A percentile compares a stretch with the other conserved stretches of the same genome.
Conservation (phyloP, 53 echinoderm and acorn worm genomes). For the Patiria pectinifera region DNA sequence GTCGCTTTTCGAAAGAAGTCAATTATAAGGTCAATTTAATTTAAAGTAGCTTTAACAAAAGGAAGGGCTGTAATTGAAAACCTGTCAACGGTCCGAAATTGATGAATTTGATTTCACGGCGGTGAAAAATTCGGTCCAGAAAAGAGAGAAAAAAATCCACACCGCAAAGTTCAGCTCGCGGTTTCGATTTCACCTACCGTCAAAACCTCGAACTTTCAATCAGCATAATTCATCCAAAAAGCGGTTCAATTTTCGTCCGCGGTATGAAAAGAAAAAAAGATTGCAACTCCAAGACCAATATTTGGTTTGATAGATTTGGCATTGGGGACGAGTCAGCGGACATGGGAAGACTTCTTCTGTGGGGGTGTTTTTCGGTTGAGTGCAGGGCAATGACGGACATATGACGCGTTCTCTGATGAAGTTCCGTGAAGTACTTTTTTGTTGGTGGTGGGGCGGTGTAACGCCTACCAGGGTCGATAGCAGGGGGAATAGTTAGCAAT, state of each 20-base stretch:
- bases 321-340: constrained; percentile 44
- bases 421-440: neutral
- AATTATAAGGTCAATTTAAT: neutral
- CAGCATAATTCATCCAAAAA: constrained; percentile 23
- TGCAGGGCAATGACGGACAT: constrained; percentile 47
- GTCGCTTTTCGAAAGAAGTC: neutral
- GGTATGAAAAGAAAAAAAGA: too few relatives aligned
- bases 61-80: neutral
- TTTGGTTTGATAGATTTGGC: constrained; percentile 52
- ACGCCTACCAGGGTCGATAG: neutral
- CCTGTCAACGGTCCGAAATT: constrained; percentile 2
- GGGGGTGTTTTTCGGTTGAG: constrained; percentile 32
- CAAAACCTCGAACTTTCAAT: constrained; percentile 12
- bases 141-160: neutral
- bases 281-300: constrained; percentile 30
- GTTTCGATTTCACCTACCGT: neutral
- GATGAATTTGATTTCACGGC: constrained; percentile 54
- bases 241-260: neutral
- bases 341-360: constrained; percentile 1
- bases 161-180: constrained; percentile 45
- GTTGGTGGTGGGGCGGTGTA: neutral
- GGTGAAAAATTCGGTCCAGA: neutral
- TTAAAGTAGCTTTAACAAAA: neutral
- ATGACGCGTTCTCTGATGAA: neutral
- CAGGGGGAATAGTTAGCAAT: constrained; percentile 12